These are phyloP conservation scores for Clarias fuscus DNA, from an alignment of 2,797 vertebrate species.

Conservation along the genomic window DNA sequence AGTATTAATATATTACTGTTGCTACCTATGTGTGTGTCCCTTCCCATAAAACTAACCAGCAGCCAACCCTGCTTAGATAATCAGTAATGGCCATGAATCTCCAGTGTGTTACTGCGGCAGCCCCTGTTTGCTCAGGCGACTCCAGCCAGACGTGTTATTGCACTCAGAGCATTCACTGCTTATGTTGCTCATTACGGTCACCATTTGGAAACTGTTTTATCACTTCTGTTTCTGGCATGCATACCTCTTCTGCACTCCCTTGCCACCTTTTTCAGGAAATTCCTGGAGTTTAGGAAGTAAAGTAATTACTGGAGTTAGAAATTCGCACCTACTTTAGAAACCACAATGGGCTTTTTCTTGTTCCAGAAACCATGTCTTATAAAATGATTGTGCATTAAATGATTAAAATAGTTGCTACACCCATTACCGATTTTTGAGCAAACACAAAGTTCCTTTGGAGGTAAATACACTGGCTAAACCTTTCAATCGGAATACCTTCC, in stretches of 20 bases:
- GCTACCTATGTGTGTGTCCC: background rate
- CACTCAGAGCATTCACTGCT: background rate
- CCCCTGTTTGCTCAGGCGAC: background rate
- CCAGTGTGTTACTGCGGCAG: background rate
- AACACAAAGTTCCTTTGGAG: background rate
- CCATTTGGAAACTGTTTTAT: background rate
- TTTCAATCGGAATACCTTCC: background rate
- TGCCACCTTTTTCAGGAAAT: conserved; percentile 4
- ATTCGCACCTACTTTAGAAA: conserved; percentile 1
- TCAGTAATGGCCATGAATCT: background rate
- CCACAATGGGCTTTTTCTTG: background rate
- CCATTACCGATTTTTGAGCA: background rate
- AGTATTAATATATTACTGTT: background rate
- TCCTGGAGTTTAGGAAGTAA: conserved; percentile 1
- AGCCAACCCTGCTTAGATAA: background rate
- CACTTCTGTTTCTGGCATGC: background rate
- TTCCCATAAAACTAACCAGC: background rate
- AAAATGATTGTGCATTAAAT: background rate
- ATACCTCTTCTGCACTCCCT: conserved; percentile 15
- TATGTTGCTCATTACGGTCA: background rate
- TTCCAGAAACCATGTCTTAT: background rate
- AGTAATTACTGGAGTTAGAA: background rate
- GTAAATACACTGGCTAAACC: background rate
- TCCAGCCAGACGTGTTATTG: background rate
- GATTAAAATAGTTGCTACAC: background rate